Conservation (phyloP, 2,797 vertebrate species). For the Muscicapa striata region DNA sequence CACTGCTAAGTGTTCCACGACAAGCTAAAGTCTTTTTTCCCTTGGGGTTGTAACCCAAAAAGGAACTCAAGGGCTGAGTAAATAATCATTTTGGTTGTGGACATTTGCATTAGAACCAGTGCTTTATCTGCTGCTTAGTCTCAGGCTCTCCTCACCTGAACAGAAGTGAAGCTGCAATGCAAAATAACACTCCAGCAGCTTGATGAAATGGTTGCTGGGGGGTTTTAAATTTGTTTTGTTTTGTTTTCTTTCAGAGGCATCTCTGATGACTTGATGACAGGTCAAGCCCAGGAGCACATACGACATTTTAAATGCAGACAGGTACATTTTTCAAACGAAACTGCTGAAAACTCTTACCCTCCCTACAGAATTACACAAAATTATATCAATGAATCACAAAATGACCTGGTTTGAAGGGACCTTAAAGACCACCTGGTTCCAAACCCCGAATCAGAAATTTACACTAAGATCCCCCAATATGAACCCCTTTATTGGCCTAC, state of each 20-base stretch:
- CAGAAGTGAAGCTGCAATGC: rapidly evolving
- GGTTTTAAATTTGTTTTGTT: too few species aligned
- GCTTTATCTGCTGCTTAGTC: background rate
- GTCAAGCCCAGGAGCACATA: background rate
- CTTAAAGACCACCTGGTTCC: background rate
- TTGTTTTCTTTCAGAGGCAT: background rate
- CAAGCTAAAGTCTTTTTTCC: background rate
- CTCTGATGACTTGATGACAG: background rate
- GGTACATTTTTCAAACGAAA: background rate
- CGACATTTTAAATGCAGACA: background rate
- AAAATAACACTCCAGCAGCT: background rate
- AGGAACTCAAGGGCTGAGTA: background rate
- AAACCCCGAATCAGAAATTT: background rate
- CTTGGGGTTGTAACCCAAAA: background rate
- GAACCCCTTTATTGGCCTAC: background rate
- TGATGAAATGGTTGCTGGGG: background rate
- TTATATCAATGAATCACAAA: background rate
- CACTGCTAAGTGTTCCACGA: background rate
- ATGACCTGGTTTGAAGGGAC: background rate
- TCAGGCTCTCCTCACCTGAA: background rate
- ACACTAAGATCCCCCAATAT: background rate
- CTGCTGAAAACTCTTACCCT: background rate
- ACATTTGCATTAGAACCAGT: background rate
- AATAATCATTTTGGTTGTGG: background rate
- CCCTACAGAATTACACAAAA: background rate